Evolutionary conservation across 2,797 vertebrate genomes (phyloP), one percentile per base, ranked within the genome.

Genomic region (Cossypha heuglini): DNA sequence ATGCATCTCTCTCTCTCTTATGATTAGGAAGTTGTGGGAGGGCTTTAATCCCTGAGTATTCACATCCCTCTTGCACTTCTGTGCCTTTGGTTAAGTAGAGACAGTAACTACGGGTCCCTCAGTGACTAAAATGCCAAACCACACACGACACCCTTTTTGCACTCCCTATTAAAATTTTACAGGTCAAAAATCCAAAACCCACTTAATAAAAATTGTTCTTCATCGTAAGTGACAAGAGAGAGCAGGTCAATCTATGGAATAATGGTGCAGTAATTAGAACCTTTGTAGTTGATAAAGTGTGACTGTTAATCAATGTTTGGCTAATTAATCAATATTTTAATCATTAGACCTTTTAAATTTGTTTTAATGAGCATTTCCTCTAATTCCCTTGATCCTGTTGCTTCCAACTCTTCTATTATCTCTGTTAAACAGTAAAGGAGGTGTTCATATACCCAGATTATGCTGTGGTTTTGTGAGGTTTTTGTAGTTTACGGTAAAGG

Each of bases 241-340:
- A 99, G 97, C 97, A 98, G 99, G 99, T 99, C 98, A 98, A 98
- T 98, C 98, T 97, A 97, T 98, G 98, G 98, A 98, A 98, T 98
- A 99, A 99, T 98, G 97, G 98, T 91, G 94, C 96, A 90, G 98
- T 99, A 99, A 99, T 99, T 99, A 99, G 98, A 98, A 98, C 97
- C 98, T 98, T 98, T 98, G 97, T 98, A 99, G 98, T 98, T 99
- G 98, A 99, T 99, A 99, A 98, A 98, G 98, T 99, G 99, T 99
- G 98, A 99, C 98, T 99, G 98, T 98, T 99, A 99, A 99, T 99
- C 99, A 99, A 99, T 99, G 98, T 99, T 98, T 98, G 98, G 98
- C 99, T 99, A 99, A 99, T 99, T 99, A 99, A 99, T 99, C 99
- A 99, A 99, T 99, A 99, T 99, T 99, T 99, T 99, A 99, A 99